A percentile compares a stretch with the other conserved stretches of the same genome.
These are phyloP conservation scores for Ceratitis capitata DNA, from an alignment of 1,140 invertebrate species.

Conservation along the genomic window DNA sequence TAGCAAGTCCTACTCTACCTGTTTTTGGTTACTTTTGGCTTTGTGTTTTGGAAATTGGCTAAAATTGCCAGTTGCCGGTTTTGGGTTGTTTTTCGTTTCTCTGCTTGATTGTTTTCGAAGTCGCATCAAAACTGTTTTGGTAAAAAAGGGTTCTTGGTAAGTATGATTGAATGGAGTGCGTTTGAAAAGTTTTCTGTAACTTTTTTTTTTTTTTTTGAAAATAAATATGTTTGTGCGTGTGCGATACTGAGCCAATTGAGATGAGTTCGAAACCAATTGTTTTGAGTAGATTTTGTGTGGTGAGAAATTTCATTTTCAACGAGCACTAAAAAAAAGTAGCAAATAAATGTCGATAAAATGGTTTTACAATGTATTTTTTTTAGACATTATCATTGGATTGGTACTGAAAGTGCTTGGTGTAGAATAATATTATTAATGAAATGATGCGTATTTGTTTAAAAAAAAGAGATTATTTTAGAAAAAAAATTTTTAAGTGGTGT, in stretches of 20 bases:
- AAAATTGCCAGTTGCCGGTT: not conserved
- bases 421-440: too few species aligned
- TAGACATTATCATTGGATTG: too few species aligned
- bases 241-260: not conserved
- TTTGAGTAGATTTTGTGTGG: not conserved
- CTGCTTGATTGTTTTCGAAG: not conserved
- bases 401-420: too few species aligned
- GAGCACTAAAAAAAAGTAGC: not conserved
- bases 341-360: not conserved
- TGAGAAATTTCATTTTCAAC: not conserved
- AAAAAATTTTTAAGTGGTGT: too few species aligned
- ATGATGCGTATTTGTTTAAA: too few species aligned
- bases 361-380: too few species aligned
- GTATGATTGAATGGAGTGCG: not conserved
- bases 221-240: not conserved
- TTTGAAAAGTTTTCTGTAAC: not conserved
- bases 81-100: not conserved
- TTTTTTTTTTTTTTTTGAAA: not conserved
- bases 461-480: too few species aligned
- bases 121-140: not conserved
- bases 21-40: not conserved
- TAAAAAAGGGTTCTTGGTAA: not conserved
- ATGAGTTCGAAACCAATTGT: not conserved
- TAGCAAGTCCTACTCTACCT: not conserved
- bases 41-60: not conserved